Evolutionary conservation across 1,140 invertebrate genomes (phyloP).

Genomic region (Sycophila sp.): DNA sequence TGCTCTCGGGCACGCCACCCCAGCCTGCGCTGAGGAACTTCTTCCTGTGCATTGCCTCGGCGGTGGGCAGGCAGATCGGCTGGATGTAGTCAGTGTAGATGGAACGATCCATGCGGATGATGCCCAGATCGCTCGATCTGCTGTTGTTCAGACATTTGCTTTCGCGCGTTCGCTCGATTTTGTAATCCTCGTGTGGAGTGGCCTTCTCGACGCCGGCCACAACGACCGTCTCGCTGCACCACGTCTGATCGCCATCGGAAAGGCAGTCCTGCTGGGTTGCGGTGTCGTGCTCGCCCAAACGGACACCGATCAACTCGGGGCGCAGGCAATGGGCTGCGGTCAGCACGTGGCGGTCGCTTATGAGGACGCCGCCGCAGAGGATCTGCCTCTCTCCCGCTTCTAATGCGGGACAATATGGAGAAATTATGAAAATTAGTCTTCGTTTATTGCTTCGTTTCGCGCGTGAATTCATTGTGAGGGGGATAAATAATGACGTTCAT

Average conservation of each 20-base stretch:
- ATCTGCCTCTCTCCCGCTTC: neutral
- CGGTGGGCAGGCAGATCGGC: neutral
- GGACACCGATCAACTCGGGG: neutral
- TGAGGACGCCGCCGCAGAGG: constrained; percentile 1
- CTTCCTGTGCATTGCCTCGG: too few relatives aligned
- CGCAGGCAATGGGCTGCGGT: neutral
- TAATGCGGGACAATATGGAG: too few relatives aligned
- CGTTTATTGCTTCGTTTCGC: too few relatives aligned
- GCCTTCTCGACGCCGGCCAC: neutral
- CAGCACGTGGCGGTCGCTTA: neutral
- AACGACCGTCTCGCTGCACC: neutral
- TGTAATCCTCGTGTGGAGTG: neutral
- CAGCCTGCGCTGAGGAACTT: neutral
- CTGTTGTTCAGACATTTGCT: too few relatives aligned
- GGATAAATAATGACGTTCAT: too few relatives aligned
- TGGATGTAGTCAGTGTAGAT: neutral
- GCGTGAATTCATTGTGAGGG: too few relatives aligned
- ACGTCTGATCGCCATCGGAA: neutral
- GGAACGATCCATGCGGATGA: too few relatives aligned
- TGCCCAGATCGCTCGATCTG: too few relatives aligned
- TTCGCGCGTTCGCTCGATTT: too few relatives aligned
- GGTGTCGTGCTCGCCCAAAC: neutral
- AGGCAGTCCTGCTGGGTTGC: neutral
- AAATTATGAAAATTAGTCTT: too few relatives aligned
- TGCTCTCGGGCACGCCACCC: neutral